Base-by-base conservation (phyloP, 2,888 invertebrate genomes). In the Dasysyrphus albostriatus region DNA sequence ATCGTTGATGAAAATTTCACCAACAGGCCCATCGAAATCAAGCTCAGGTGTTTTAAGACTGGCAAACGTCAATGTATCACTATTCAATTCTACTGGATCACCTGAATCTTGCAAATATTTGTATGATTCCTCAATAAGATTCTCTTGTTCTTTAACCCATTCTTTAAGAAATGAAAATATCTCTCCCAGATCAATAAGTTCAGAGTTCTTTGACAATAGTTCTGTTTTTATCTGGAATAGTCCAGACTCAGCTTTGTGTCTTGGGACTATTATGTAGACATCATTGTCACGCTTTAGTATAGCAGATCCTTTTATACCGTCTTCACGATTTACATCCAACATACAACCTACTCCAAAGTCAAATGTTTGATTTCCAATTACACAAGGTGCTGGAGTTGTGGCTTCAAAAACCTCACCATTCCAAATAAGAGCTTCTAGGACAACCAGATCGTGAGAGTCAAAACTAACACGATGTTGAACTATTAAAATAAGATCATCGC, bases 381-480 rank as follows among this genome's bases (percentile, higher is more conserved):
- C 88, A 81, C 93, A 93, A 3, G 92, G 92, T 5, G 91, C 88
- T 0, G 91, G 90, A 39, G 91, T 77, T 29, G 90, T 90, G 2
- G 90, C 89, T 83, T 92, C 91, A 73, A 93, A 93, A 0, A 90
- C 89, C 16, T 92, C 90, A 0, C 93, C 93, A 88, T 93, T 90
- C 93, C 93, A 93, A 9, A 93, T 90, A 0, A 93, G 90, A 39
- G 92, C 90, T 76, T 93, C 93, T 32, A 93, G 74, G 5, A 91
- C 91, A 0, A 90, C 87, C 7, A 93, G 29, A 0, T 88, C 88
- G 80, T 93, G 93, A 0, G 92, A 91, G 32, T 90, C 89, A 59
- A 92, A 93, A 58, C 89, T 88, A 0, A 93, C 91, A 5, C 90
- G 90, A 89, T 93, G 93, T 84, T 93, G 93, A n/a, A 93, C 91